phyloP scores from a whole-genome alignment of 2,888 invertebrate species.

The Eristalinus sepulchralis region DNA sequence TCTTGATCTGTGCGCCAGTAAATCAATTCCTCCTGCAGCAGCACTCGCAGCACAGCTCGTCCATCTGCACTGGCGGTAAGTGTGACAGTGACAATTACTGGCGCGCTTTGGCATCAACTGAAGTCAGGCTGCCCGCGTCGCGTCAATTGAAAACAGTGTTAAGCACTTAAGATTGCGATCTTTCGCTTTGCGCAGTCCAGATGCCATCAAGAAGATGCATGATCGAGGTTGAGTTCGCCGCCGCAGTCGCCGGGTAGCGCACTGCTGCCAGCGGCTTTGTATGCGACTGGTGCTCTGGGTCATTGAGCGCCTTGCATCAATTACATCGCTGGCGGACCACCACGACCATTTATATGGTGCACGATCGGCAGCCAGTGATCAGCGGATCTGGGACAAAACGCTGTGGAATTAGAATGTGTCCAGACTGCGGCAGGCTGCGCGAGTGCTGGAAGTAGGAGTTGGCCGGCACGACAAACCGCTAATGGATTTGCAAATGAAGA shows the following conservation, averaged over 20 bases:
- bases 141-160: slow-evolving; percentile 71
- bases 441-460: not conserved
- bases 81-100: slow-evolving; percentile 58
- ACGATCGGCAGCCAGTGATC: slow-evolving; percentile 41
- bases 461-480: slow-evolving; percentile 16
- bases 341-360: slow-evolving; percentile 50
- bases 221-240: slow-evolving; percentile 52
- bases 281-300: slow-evolving; percentile 63
- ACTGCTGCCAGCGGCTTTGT: slow-evolving; percentile 37
- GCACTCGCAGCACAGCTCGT: not conserved
- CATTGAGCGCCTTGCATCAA: slow-evolving; percentile 63
- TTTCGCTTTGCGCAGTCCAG: slow-evolving; percentile 33
- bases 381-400: slow-evolving; percentile 58
- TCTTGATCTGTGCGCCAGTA: not conserved
- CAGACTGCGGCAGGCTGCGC: not conserved
- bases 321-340: slow-evolving; percentile 58
- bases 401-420: slow-evolving; percentile 34
- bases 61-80: slow-evolving; percentile 17
- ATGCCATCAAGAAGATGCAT: slow-evolving; percentile 55
- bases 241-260: slow-evolving; percentile 12
- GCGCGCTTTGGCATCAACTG: slow-evolving; percentile 11
- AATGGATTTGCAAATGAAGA: slow-evolving; percentile 65
- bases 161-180: slow-evolving; percentile 68
- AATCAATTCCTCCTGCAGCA: not conserved
- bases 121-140: slow-evolving; percentile 55